A percentile compares a stretch with the other conserved stretches of the same genome.
Conservation (phyloP, 2,113 vertebrate genomes). For the Centropus unirufus region DNA sequence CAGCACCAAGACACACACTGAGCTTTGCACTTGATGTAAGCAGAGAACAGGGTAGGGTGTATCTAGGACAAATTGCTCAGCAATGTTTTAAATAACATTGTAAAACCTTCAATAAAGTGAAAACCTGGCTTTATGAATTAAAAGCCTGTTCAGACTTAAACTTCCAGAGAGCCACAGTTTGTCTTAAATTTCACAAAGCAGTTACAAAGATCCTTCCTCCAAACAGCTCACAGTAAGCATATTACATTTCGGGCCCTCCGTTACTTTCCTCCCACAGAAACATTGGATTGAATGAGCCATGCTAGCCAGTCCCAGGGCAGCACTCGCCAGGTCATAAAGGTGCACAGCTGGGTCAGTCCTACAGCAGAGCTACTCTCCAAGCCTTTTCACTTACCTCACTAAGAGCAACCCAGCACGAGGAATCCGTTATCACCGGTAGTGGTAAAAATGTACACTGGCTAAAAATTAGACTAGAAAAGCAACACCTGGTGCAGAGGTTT, state of each 20-base stretch:
- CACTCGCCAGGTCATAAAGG: neutral
- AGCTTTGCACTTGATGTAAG: neutral
- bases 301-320: neutral
- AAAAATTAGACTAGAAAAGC: neutral
- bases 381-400: neutral
- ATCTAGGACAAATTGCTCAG: neutral
- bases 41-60: neutral
- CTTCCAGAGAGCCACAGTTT: neutral
- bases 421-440: neutral
- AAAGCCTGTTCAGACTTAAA: neutral
- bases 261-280: neutral
- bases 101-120: neutral
- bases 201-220: neutral
- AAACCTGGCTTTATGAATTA: neutral
- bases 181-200: neutral
- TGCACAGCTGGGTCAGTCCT: neutral
- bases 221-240: neutral
- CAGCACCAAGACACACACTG: neutral
- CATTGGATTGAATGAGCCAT: neutral
- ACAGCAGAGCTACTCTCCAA: neutral
- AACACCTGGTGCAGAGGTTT: neutral
- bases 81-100: neutral
- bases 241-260: neutral
- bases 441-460: neutral
- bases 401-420: neutral